Base-by-base conservation (phyloP, 2,888 invertebrate genomes). In the Dryobota labecula region DNA sequence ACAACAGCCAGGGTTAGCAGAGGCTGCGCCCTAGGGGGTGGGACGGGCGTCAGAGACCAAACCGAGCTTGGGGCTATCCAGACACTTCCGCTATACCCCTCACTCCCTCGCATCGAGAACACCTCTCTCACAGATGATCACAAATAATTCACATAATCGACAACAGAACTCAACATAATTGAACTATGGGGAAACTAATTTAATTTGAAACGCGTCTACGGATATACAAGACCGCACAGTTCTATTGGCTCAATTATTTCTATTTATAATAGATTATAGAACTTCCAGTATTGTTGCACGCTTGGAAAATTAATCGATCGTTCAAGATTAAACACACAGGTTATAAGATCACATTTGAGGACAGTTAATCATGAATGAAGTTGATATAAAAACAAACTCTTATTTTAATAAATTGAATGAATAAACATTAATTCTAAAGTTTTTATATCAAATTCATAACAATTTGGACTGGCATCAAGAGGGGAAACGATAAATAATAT, bases 81-180 rank as follows among this genome's bases (percentile, higher is more conserved):
- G 94, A 94, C 95, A 95, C 94, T 94, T 94, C 94, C 94, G 94
- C 95, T 94, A 94, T 95, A 95, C 95, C 95, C 95, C 95, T 94
- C 95, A 95, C 95, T 95, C 95, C 94, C 95, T 95, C 94, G 94
- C 94, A 95, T 95, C 95, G 95, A 95, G 95, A 95, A 96, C 95
- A 96, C 95, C 95, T 95, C 95, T 95, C 95, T 95, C 95, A 95
- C 95, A 95, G 92, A 94, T 95, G 93, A 94, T 94, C 92, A 95
- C 93, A 96, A 95, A 94, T 94, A 93, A 94, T 94, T 85, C 91
- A 93, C 90, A 93, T 91, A 94, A 94, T 90, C 91, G 94, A 95
- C 91, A 91, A 88, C 93, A 93, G 87, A 94, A 95, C 92, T 92
- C 87, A 95, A 95, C 90, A 92, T 90, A 94, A 94, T 90, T 91